Conservation (phyloP, 2,888 invertebrate genomes). For the Allacma fusca region DNA sequence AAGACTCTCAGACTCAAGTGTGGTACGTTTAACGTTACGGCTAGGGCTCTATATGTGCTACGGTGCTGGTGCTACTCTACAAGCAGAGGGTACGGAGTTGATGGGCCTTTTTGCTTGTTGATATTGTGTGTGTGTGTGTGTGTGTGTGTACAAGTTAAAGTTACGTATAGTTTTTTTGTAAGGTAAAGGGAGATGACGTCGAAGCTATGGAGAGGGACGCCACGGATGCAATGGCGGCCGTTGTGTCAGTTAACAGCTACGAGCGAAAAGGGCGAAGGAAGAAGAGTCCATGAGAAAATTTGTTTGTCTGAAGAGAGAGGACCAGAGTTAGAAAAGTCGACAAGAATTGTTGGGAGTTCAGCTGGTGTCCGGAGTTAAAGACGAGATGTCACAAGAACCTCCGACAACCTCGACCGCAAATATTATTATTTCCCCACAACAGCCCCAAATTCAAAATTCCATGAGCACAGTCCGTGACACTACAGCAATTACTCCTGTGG, state of each 20-base stretch:
- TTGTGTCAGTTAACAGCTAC: neutral
- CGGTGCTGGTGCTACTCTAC: no score
- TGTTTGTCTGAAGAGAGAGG: slow-evolving; percentile 42
- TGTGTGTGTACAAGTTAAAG: no score
- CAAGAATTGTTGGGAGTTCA: slow-evolving; percentile 28
- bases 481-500: neutral
- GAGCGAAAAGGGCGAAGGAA: slow-evolving; percentile 31
- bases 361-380: slow-evolving; percentile 34
- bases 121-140: no score
- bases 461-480: slow-evolving; percentile 4
- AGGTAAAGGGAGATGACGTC: no score
- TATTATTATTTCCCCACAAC: slow-evolving; percentile 32
- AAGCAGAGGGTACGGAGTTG: no score
- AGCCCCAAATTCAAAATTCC: slow-evolving; percentile 42
- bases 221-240: slow-evolving; percentile 45
- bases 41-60: no score
- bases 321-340: slow-evolving; percentile 29
- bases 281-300: slow-evolving; percentile 40
- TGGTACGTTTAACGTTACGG: no score
- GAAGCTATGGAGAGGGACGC: slow-evolving; percentile 33
- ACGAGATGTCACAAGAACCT: slow-evolving; percentile 47
- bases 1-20: no score
- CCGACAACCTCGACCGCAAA: slow-evolving; percentile 25
- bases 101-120: no score
- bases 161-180: no score